phyloP scores from a whole-genome alignment of 2,888 invertebrate species.

The Meghimatium bilineatum region DNA sequence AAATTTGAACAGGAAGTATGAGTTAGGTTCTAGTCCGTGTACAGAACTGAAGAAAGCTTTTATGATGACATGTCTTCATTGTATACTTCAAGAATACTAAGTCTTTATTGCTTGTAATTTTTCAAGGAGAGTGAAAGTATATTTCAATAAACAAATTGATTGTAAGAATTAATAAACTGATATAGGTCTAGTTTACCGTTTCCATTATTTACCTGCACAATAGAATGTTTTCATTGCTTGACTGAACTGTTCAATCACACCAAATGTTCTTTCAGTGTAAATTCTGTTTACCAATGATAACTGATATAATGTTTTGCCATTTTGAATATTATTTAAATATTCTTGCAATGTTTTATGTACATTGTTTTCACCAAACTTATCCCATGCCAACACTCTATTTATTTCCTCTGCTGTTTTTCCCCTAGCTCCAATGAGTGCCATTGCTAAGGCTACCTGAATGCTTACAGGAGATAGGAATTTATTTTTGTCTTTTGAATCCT shows the following conservation, averaged over 20 bases:
- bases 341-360: constrained; percentile 26
- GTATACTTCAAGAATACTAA: no score
- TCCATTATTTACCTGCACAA: constrained; percentile 32
- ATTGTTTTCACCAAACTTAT: not conserved
- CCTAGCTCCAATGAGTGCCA: constrained; percentile 76
- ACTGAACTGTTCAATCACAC: constrained; percentile 46
- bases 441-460: constrained; percentile 75
- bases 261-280: constrained; percentile 58
- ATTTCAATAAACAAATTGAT: no score
- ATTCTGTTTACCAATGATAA: constrained; percentile 69
- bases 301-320: constrained; percentile 49
- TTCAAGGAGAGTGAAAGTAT: no score
- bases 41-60: no score
- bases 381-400: constrained; percentile 37
- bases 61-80: no score
- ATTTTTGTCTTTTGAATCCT: constrained; percentile 52
- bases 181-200: no score
- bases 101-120: no score
- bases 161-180: no score
- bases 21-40: no score
- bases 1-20: no score
- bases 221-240: constrained; percentile 52
- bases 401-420: constrained; percentile 73
- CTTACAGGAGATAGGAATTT: constrained; percentile 77
- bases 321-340: constrained; percentile 28